Conservation (phyloP, 2,113 vertebrate genomes). For the Dendropsophus ebraccatus region DNA sequence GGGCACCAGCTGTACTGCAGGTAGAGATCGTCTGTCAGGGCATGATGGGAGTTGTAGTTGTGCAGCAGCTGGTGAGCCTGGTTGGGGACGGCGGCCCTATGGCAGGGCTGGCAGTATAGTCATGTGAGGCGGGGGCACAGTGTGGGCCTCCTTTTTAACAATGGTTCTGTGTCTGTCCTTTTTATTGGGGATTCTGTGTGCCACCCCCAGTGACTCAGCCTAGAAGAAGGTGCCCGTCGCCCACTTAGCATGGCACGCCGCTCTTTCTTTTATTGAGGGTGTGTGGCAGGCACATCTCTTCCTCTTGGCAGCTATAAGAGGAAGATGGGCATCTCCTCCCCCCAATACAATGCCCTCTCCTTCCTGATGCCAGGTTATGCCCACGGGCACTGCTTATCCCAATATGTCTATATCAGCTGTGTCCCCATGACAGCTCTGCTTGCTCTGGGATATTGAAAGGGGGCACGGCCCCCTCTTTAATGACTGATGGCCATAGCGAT, state of each 20-base stretch:
- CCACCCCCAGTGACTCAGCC: slow-evolving; percentile 24
- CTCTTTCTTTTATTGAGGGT: background rate
- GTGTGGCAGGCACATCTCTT: background rate
- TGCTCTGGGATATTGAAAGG: too few species aligned
- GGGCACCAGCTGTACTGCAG: too few species aligned
- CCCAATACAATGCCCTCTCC: too few species aligned
- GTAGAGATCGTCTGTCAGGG: too few species aligned
- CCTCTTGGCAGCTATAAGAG: too few species aligned
- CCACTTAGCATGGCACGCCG: slow-evolving; percentile 1
- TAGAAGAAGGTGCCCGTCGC: slow-evolving; percentile 29
- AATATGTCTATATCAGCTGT: background rate
- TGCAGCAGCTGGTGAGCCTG: too few species aligned
- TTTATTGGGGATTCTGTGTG: background rate
- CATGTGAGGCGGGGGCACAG: background rate
- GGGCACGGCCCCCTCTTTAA: too few species aligned
- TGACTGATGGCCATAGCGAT: too few species aligned
- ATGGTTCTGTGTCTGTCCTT: background rate
- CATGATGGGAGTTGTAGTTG: too few species aligned
- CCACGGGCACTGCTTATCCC: background rate
- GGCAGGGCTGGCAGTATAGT: background rate
- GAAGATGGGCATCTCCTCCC: too few species aligned
- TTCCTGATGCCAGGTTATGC: background rate
- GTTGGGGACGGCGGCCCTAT: too few species aligned
- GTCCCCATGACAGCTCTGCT: background rate
- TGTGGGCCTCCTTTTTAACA: background rate